Percentiles rank a stretch among this genome's conserved stretches.
These are phyloP conservation scores for Otus sunia DNA, from an alignment of 2,113 vertebrate species.

Conservation along the genomic window DNA sequence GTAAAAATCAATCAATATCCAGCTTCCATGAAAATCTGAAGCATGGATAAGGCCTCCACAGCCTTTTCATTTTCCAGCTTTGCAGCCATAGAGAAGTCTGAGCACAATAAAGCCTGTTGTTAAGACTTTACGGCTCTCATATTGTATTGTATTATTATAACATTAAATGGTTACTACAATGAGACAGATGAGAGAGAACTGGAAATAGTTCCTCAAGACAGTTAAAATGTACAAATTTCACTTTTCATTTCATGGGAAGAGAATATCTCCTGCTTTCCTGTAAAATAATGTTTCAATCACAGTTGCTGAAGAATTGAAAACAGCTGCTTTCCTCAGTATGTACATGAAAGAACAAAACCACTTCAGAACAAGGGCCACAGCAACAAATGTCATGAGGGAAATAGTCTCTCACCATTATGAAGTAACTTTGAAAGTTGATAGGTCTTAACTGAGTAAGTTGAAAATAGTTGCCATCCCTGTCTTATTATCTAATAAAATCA, in stretches of 20 bases:
- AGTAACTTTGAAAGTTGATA: neutral
- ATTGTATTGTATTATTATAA: constrained; percentile 14
- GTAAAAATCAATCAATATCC: neutral
- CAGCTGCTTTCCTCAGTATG: neutral
- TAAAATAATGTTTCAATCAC: constrained; percentile 28
- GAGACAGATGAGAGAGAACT: constrained; percentile 7
- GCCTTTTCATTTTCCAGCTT: neutral
- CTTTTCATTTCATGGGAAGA: constrained; percentile 8
- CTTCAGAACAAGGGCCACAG: neutral
- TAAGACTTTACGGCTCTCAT: neutral
- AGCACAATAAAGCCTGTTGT: neutral
- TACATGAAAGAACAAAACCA: neutral
- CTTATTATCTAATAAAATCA: neutral
- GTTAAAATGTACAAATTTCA: constrained; percentile 30
- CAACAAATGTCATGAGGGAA: neutral
- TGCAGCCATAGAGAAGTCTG: neutral
- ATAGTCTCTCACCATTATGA: neutral
- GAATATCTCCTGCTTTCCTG: neutral
- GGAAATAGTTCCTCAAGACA: constrained; percentile 36
- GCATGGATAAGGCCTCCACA: neutral
- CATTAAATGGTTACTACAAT: neutral
- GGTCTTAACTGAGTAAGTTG: neutral
- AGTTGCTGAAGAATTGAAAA: neutral
- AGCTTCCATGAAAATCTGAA: neutral
- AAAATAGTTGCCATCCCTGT: neutral